phyloP scores from a whole-genome alignment of 2,888 invertebrate species.

The Plebejus argus region DNA sequence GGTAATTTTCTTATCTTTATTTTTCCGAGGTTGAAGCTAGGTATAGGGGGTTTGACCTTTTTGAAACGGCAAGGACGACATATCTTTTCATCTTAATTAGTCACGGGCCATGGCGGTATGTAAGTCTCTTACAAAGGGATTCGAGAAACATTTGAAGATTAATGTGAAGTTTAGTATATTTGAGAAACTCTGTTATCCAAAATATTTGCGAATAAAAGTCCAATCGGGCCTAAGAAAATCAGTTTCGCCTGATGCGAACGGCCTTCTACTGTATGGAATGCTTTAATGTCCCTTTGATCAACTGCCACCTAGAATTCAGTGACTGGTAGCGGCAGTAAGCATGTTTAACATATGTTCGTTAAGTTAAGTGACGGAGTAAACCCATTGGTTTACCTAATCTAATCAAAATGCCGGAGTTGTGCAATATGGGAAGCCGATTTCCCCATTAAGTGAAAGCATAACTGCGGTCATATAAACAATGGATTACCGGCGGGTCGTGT shows the following conservation, averaged over 20 bases:
- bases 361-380: no score
- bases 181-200: not conserved
- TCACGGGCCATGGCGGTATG: not conserved
- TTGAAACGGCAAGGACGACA: not conserved
- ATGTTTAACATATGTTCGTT: no score
- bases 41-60: not conserved
- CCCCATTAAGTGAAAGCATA: conserved; percentile 15
- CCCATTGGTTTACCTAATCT: no score
- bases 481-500: not conserved
- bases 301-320: no score
- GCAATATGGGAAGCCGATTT: conserved; percentile 16
- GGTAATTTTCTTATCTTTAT: not conserved
- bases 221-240: not conserved
- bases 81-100: not conserved
- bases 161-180: not conserved
- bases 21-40: not conserved
- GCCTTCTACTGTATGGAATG: no score
- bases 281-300: no score
- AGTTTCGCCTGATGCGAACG: no score
- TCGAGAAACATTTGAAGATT: not conserved
- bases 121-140: not conserved
- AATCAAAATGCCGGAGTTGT: not conserved
- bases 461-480: conserved; percentile 5
- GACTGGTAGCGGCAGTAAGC: no score
- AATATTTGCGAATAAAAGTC: not conserved